These are phyloP conservation scores for Columba livia DNA, from an alignment of 2,113 vertebrate genomes.

Conservation along the genomic window DNA sequence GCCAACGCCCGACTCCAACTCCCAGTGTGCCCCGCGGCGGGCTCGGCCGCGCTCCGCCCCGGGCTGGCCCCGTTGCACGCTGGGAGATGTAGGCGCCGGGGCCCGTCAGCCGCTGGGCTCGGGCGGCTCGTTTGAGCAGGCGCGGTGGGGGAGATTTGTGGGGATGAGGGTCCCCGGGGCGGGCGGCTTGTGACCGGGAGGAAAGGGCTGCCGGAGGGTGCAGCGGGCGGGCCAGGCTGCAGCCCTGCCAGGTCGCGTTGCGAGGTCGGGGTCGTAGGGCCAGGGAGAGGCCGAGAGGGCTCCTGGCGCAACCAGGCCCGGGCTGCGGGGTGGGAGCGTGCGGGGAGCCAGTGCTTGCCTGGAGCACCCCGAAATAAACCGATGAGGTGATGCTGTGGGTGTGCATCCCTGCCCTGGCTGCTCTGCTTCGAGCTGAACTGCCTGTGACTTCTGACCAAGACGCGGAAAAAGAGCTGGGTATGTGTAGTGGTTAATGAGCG, in stretches of 20 bases:
- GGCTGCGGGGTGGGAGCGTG: accelerated
- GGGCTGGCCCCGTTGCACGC: background rate
- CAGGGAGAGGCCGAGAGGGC: background rate
- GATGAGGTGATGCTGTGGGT: accelerated
- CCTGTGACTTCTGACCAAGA: background rate
- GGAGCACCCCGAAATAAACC: background rate
- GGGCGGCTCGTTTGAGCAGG: background rate
- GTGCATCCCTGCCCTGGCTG: accelerated
- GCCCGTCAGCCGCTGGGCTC: too few species aligned
- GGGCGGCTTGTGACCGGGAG: background rate
- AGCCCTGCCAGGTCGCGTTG: background rate
- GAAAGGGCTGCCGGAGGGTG: background rate
- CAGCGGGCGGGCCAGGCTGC: background rate
- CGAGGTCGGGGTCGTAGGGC: too few species aligned
- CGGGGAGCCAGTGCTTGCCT: background rate
- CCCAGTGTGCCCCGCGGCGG: background rate
- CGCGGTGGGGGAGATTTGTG: background rate
- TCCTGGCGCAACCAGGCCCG: accelerated
- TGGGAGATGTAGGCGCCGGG: background rate
- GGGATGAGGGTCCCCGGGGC: background rate
- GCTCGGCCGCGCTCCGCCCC: background rate
- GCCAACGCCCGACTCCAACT: background rate
- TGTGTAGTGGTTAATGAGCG: accelerated
- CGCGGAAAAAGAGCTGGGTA: accelerated
- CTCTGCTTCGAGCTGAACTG: background rate